Percentiles rank a stretch among this genome's conserved stretches.
These are phyloP conservation scores for Gymnobelideus leadbeateri DNA, from an alignment of 2,113 vertebrate genomes.

Conservation along the genomic window DNA sequence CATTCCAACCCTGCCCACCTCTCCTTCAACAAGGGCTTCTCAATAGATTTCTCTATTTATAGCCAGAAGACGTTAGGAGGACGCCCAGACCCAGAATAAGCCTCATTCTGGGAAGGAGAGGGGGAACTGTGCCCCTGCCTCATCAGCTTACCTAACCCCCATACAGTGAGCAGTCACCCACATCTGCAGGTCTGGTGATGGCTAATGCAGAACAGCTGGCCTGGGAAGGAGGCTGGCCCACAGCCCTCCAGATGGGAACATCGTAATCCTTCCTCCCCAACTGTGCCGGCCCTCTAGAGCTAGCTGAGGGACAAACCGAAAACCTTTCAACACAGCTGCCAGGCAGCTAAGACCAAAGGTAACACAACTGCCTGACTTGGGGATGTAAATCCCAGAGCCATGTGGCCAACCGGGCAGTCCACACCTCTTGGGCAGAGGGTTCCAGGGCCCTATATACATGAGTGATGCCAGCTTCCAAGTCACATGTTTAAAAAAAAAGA, in stretches of 20 bases:
- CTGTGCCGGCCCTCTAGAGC: not conserved
- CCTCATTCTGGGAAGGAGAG: not conserved
- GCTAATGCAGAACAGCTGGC: not conserved
- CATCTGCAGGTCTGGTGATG: not conserved
- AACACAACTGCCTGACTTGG: not conserved
- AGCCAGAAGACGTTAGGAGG: not conserved
- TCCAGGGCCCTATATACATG: not conserved
- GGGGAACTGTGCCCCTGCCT: not conserved
- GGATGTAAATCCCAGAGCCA: not conserved
- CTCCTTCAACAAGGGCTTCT: constrained; percentile 4
- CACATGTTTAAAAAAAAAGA: not conserved
- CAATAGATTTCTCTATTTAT: constrained; percentile 10
- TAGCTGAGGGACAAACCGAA: not conserved
- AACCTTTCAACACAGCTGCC: not conserved
- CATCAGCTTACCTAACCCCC: not conserved
- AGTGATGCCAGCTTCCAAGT: not conserved
- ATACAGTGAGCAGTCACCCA: not conserved
- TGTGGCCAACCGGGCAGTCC: not conserved
- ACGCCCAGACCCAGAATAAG: not conserved
- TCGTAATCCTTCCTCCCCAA: not conserved
- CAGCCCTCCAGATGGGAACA: not conserved
- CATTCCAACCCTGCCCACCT: not conserved
- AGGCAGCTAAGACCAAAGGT: not conserved
- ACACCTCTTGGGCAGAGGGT: not conserved
- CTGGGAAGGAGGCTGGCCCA: not conserved